Percentiles rank a stretch among this genome's conserved stretches.
Evolutionary conservation across 2,888 invertebrate species (phyloP).

Genomic region (Apodemia hepburni): DNA sequence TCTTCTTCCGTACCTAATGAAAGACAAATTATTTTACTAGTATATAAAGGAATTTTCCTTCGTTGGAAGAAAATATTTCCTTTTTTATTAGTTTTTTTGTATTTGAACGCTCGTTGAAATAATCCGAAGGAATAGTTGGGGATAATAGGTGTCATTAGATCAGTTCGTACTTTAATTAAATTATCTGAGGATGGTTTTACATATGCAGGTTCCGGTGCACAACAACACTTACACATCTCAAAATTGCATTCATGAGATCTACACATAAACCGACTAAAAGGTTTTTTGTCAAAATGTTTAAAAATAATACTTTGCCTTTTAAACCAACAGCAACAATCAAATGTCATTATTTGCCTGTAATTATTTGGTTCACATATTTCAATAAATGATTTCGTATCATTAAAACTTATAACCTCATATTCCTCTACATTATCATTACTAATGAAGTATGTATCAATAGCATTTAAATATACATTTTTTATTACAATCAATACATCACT

Average conservation of each 20-base stretch:
- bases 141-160: not conserved
- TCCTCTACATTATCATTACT: not conserved
- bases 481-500: constrained; percentile 2
- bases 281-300: not conserved
- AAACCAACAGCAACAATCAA: constrained; percentile 40
- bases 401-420: not conserved
- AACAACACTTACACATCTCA: not conserved
- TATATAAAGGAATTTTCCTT: not conserved
- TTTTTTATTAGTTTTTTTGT: not conserved
- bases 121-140: not conserved
- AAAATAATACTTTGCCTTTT: constrained; percentile 30
- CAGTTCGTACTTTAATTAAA: not conserved
- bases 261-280: constrained; percentile 1
- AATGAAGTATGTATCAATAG: not conserved
- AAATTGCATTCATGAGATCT: not conserved
- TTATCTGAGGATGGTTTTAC: not conserved
- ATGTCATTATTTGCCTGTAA: not conserved
- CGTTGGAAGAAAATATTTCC: not conserved
- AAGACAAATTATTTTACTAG: not conserved
- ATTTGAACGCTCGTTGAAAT: not conserved
- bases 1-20: not conserved
- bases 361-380: not conserved
- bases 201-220: not conserved
- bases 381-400: not conserved
- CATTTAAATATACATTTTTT: not conserved